Evolutionary conservation across 2,888 invertebrate species (phyloP).

Genomic region (Epinotia ramella): DNA sequence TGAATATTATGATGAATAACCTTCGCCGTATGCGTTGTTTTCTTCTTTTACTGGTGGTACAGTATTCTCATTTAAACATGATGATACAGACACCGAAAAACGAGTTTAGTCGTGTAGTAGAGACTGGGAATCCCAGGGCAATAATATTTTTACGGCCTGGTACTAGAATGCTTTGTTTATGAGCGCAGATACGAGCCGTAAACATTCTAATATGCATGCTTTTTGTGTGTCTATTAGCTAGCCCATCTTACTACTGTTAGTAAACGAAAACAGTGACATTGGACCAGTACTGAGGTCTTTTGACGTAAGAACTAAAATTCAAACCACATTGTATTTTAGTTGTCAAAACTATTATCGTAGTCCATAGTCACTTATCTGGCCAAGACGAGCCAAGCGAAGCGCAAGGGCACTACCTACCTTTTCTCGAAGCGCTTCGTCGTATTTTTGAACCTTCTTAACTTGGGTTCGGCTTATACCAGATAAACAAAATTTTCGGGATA

Average conservation of each 20-base stretch:
- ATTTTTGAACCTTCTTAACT: too few species aligned
- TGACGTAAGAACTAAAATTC: too few species aligned
- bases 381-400: too few species aligned
- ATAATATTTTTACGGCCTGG: slow-evolving; percentile 40
- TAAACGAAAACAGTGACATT: not conserved
- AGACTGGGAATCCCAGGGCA: slow-evolving; percentile 12
- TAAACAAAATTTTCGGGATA: too few species aligned
- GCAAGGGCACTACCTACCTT: too few species aligned
- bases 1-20: not conserved
- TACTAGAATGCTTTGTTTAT: slow-evolving; percentile 42
- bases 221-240: slow-evolving; percentile 13
- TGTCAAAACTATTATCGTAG: not conserved
- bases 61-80: not conserved
- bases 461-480: too few species aligned
- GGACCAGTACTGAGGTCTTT: too few species aligned
- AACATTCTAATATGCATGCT: slow-evolving; percentile 37
- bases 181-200: slow-evolving; percentile 27
- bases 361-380: too few species aligned
- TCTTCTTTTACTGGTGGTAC: not conserved
- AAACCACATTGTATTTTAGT: not conserved
- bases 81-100: not conserved
- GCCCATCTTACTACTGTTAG: not conserved
- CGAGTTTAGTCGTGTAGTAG: slow-evolving; percentile 21
- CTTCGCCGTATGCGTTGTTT: not conserved
- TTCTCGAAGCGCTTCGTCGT: too few species aligned